These are phyloP conservation scores for Hydroisotoma schaefferi DNA, from an alignment of 2,888 invertebrate genomes.

Conservation along the genomic window DNA sequence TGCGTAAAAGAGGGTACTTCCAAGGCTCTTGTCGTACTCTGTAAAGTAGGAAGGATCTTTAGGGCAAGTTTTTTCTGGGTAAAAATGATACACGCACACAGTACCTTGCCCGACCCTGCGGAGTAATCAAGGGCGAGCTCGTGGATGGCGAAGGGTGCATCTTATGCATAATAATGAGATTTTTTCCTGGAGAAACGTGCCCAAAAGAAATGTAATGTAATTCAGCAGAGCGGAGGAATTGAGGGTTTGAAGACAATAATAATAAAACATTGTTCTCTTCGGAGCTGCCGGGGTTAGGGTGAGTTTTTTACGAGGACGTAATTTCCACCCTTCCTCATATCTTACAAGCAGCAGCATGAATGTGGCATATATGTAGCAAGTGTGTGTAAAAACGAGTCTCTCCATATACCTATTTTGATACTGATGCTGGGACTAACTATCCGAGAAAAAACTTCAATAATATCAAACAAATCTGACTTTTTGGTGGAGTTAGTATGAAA, in stretches of 20 bases:
- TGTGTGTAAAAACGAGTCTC: background rate
- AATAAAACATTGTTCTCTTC: conserved; percentile 14
- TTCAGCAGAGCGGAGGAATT: background rate
- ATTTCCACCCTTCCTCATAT: background rate
- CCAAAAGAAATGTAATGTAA: conserved; percentile 8
- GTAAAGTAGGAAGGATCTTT: background rate
- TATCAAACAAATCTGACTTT: background rate
- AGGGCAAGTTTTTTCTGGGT: background rate
- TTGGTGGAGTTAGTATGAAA: background rate
- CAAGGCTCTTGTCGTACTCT: background rate
- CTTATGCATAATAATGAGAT: conserved; percentile 13
- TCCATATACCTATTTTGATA: background rate
- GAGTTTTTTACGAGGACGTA: conserved; percentile 3
- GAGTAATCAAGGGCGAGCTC: background rate
- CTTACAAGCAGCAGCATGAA: background rate
- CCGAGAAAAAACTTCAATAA: conserved; percentile 1
- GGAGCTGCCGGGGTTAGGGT: conserved; percentile 12
- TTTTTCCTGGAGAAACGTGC: conserved; percentile 13
- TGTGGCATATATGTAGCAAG: too few species aligned
- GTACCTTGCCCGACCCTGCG: background rate
- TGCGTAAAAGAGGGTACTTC: too few species aligned
- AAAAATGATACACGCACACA: background rate
- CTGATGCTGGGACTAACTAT: background rate
- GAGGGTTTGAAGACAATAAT: conserved; percentile 5
- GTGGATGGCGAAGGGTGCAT: conserved; percentile 11